Evolutionary conservation across 2,113 vertebrate genomes (phyloP), one percentile per base, ranked within the genome.

Genomic region (Panurus biarmicus): DNA sequence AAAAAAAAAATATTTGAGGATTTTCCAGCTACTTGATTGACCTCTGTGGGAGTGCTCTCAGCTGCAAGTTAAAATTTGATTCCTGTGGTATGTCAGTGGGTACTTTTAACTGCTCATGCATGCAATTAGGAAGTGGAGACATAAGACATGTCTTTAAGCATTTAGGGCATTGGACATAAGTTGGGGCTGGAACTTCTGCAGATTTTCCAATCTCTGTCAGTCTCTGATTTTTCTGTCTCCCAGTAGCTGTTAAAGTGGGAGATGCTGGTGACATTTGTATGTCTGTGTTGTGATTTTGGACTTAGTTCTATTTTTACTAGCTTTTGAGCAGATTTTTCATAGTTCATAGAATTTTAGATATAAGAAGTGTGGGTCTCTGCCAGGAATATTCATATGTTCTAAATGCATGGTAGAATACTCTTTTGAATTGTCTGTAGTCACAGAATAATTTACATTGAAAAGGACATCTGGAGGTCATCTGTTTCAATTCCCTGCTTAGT

Each of bases 151-250:
- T 33, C 14, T 67, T 66, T n/a, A 66, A 66, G 16, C 11, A 9
- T 15, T 33, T 23, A 38, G 17, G 24, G 57, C n/a, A 75, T 11
- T 0, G 1, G 33, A 47, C 6, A 0, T 31, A 33, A 26, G 13
- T 69, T 7, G 7, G 11, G 73, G 0, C 10, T 56, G 17, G 28
- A 70, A 6, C 19, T 35, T 65, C 31, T 60, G 35, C 16, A 48
- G 14, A 48, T 82, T 78, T 66, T 20, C 44, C 24, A 17, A 5
- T 42, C 40, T 58, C 26, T 31, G 4, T 58, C 18, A 40, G 12
- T 40, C 35, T 76, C 29, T 50, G 45, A 50, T 76, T 76, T 62
- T 76, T 62, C 36, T 38, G 4, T 50, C 21, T 85, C 15, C 24
- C 11, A 19, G 14, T 38, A 33, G 16, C 56, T 78, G 21, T 56